Evolutionary conservation across 1,140 invertebrate genomes (phyloP).

Genomic region (Lepidurus packardi): DNA sequence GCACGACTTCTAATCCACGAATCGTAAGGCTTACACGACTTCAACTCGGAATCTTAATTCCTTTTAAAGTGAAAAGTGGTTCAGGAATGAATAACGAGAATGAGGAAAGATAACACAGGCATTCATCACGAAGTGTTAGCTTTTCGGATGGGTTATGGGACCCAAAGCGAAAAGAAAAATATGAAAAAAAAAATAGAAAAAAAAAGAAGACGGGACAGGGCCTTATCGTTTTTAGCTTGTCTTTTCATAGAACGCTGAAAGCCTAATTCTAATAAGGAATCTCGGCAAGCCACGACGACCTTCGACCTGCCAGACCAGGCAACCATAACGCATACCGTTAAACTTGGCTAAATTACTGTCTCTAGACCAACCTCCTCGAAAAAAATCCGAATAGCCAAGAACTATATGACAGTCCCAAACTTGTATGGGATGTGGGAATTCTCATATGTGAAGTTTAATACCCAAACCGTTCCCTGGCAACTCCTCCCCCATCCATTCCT

Average conservation of each 20-base stretch:
- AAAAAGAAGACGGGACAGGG: not conserved
- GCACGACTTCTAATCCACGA: not conserved
- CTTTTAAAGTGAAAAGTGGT: not conserved
- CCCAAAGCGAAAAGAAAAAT: not conserved
- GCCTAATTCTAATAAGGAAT: not conserved
- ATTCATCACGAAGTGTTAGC: too few species aligned
- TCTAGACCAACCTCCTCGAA: not conserved
- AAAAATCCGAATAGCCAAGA: not conserved
- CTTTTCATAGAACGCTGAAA: too few species aligned
- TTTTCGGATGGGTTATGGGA: not conserved
- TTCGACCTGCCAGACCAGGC: not conserved
- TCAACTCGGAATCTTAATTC: not conserved
- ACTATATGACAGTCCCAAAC: not conserved
- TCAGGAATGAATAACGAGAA: not conserved
- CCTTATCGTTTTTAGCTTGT: too few species aligned
- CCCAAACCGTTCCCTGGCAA: not conserved
- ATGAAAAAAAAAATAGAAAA: not conserved
- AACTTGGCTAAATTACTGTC: constrained; percentile 4
- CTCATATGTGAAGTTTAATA: not conserved
- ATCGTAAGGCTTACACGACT: not conserved
- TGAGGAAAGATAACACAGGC: not conserved
- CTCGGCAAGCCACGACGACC: not conserved
- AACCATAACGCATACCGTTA: constrained; percentile 3
- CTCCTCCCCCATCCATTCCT: not conserved
- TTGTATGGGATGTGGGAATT: not conserved